These are phyloP conservation scores for Antrozous pallidus DNA, from an alignment of 2,797 vertebrate genomes.

Conservation along the genomic window DNA sequence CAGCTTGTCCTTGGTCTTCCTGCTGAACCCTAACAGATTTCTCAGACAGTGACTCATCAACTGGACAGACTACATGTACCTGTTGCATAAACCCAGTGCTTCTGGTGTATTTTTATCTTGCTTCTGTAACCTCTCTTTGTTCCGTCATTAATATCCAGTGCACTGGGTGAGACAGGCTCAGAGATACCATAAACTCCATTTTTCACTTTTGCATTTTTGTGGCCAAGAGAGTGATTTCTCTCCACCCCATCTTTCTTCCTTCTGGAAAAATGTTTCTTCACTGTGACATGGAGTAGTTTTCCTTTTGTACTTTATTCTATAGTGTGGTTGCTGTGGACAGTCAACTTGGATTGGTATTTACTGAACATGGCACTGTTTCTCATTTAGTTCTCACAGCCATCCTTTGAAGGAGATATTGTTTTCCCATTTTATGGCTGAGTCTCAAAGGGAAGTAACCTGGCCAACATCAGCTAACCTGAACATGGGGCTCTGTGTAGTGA, in stretches of 20 bases:
- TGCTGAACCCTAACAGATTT: constrained; percentile 11
- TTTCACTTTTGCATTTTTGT: neutral
- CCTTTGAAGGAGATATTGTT: neutral
- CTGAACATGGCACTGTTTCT: neutral
- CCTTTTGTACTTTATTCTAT: neutral
- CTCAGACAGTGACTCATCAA: constrained; percentile 47
- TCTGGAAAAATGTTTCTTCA: neutral
- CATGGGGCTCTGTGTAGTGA: neutral
- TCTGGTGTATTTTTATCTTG: constrained; percentile 59
- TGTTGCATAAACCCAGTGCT: constrained; percentile 40
- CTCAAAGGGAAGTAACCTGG: neutral
- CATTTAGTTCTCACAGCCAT: neutral
- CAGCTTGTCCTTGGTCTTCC: neutral
- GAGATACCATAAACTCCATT: neutral
- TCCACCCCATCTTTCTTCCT: neutral
- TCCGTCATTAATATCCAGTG: constrained; percentile 56
- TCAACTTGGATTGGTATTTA: neutral
- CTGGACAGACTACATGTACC: constrained; percentile 48
- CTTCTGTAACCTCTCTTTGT: constrained; percentile 40
- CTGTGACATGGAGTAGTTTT: neutral
- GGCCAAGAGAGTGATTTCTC: neutral
- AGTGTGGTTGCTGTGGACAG: neutral
- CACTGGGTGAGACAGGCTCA: neutral
- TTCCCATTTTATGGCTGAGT: neutral
- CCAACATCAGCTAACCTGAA: neutral